Conservation (phyloP, 2,113 vertebrate species). For the Peucedramus taeniatus region DNA sequence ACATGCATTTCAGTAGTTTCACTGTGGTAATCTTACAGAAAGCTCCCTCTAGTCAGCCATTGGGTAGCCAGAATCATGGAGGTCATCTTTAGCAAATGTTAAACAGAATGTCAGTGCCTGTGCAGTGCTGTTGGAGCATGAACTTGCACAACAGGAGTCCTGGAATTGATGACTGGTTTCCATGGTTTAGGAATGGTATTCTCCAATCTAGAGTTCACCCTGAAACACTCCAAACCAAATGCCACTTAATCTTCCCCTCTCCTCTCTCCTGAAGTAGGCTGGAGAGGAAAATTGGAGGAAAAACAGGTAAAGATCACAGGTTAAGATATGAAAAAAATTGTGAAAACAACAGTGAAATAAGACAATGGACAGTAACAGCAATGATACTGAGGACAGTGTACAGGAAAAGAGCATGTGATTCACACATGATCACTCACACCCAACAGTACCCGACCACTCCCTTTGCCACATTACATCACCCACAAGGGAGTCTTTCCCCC, state of each 20-base stretch:
- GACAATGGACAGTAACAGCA: neutral
- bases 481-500: neutral
- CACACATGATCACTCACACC: neutral
- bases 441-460: rapidly evolving
- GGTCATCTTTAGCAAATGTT: neutral
- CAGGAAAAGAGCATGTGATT: neutral
- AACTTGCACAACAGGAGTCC: neutral
- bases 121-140: neutral
- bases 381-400: neutral
- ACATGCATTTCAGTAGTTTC: neutral
- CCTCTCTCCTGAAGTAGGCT: neutral
- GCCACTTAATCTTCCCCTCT: no score
- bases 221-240: neutral
- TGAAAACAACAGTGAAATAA: neutral
- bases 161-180: neutral
- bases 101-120: neutral
- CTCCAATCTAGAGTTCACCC: neutral
- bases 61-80: neutral
- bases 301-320: neutral
- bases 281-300: neutral
- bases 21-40: rapidly evolving
- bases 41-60: neutral
- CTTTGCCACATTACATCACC: rapidly evolving
- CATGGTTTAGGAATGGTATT: neutral
- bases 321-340: neutral